Conservation (phyloP, 2,797 vertebrate genomes). For the Enteromius treurensis region DNA sequence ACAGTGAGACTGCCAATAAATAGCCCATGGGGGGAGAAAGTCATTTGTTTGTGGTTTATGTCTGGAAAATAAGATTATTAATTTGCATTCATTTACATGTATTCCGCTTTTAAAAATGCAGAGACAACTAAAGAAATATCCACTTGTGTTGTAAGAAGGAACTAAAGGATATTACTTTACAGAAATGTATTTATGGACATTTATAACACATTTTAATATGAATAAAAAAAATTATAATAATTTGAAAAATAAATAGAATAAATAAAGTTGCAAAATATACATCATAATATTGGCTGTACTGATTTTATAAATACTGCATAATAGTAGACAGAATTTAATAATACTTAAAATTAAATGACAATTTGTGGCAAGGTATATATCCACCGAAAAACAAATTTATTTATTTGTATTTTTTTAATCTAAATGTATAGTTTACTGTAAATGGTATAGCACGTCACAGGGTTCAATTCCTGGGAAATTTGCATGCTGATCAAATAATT, state of each 20-base stretch:
- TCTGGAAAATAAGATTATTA: conserved; percentile 43
- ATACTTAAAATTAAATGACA: neutral
- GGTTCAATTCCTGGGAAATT: neutral
- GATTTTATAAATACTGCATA: neutral
- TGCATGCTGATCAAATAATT: neutral
- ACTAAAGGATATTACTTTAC: conserved; percentile 3
- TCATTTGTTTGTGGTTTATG: conserved; percentile 38
- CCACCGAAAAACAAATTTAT: neutral
- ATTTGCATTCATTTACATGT: conserved; percentile 60
- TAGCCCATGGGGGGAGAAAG: neutral
- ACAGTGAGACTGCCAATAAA: conserved; percentile 2
- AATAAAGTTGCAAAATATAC: neutral
- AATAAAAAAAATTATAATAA: neutral
- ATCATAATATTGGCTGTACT: neutral
- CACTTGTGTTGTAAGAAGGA: neutral
- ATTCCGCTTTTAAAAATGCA: conserved; percentile 3
- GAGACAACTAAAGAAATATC: neutral
- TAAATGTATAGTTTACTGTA: neutral
- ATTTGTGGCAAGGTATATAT: neutral
- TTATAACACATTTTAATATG: neutral
- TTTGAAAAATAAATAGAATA: neutral
- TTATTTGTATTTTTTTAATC: neutral
- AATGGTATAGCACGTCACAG: neutral
- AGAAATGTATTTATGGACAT: neutral
- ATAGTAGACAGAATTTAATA: neutral